Conservation (phyloP, 2,888 invertebrate species). For the Nyleta sp. region DNA sequence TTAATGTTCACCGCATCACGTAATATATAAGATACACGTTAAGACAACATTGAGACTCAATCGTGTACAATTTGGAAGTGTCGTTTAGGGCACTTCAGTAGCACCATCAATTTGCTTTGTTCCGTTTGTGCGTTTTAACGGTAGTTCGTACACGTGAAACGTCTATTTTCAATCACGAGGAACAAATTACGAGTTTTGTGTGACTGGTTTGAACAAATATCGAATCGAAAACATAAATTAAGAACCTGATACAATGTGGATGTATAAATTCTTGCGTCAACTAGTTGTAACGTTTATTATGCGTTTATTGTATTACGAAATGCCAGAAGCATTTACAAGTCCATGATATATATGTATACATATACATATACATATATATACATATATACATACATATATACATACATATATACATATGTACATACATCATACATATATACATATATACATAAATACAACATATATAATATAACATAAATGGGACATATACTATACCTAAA, state of each 20-base stretch:
- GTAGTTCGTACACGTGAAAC: slow-evolving; percentile 30
- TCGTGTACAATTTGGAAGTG: slow-evolving; percentile 35
- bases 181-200: slow-evolving; percentile 16
- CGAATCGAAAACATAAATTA: too few relatives aligned
- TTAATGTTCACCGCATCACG: slow-evolving; percentile 37
- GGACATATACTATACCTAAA: too few relatives aligned
- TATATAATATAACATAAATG: too few relatives aligned
- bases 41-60: slow-evolving; percentile 29
- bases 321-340: slow-evolving; percentile 63
- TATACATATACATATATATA: too few relatives aligned
- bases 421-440: too few relatives aligned
- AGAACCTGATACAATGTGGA: slow-evolving; percentile 22
- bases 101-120: slow-evolving; percentile 35
- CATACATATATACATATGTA: too few relatives aligned
- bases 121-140: slow-evolving; percentile 20
- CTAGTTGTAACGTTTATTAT: slow-evolving; percentile 53
- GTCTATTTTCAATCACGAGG: slow-evolving; percentile 25
- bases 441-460: too few relatives aligned
- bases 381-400: too few relatives aligned
- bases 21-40: slow-evolving; percentile 44
- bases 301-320: slow-evolving; percentile 48
- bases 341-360: slow-evolving; percentile 56
- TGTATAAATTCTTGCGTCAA: slow-evolving; percentile 48
- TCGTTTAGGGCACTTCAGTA: slow-evolving; percentile 25
- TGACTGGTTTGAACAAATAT: too few relatives aligned